Evolutionary conservation across 2,888 invertebrate genomes (phyloP).

Genomic region (Lasioglossum calceatum): DNA sequence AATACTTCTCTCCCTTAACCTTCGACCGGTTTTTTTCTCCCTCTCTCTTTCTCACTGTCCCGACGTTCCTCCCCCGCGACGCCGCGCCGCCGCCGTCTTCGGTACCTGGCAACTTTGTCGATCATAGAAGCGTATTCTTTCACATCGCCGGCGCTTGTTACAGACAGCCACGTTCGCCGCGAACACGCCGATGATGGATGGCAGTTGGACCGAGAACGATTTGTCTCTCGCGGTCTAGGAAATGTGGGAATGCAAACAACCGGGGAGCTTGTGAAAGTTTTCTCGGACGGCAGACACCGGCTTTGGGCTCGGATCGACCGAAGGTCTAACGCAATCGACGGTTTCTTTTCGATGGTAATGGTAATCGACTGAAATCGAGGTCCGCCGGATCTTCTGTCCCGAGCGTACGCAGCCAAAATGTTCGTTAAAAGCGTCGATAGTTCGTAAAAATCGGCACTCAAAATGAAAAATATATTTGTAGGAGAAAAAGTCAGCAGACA

Average conservation of each 20-base stretch:
- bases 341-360: background rate
- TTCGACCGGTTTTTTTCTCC: conserved; percentile 12
- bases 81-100: conserved; percentile 11
- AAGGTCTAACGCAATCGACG: background rate
- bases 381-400: background rate
- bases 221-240: conserved; percentile 68
- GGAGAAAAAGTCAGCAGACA: background rate
- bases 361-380: background rate
- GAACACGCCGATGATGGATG: conserved; percentile 68
- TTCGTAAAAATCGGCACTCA: background rate
- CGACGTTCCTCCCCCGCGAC: background rate
- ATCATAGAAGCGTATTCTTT: conserved; percentile 38
- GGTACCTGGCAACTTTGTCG: conserved; percentile 36
- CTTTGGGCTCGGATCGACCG: conserved; percentile 20
- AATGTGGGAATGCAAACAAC: conserved; percentile 64
- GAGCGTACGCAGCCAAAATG: no score
- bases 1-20: conserved; percentile 33
- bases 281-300: conserved; percentile 45
- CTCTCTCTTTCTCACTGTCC: background rate
- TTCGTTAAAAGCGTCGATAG: background rate
- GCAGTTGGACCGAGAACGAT: conserved; percentile 64
- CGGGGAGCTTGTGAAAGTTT: conserved; percentile 55
- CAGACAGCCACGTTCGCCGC: conserved; percentile 42
- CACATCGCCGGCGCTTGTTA: conserved; percentile 47
- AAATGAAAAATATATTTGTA: background rate